Base-by-base conservation (phyloP, 2,888 invertebrate genomes). In the Abscondita cerata region DNA sequence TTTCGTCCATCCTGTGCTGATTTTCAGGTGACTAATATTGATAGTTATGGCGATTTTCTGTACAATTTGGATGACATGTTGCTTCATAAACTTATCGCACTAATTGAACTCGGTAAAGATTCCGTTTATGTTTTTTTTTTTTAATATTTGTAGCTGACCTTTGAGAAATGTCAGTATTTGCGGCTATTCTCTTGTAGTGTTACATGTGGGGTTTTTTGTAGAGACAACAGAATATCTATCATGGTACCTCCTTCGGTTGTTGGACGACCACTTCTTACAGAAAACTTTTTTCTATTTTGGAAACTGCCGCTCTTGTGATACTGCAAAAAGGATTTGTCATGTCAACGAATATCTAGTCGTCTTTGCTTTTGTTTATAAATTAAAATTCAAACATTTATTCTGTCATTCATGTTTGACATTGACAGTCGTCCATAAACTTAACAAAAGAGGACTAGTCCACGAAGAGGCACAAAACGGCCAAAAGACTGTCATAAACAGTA, bases 231-330 rank as follows among this genome's bases (percentile, higher is more conserved):
- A 36, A 52, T 46, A 59, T 59, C 44, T 41, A 59, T 44, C 15
- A 52, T 31, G 9, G 5, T 38, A 41, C 20, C 59, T 59, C 34
- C 52, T 11, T 20, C 12, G 25, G 25, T 41, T 53, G 40, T 52
- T 20, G 44, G 59, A 52, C 52, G 59, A 44, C 44, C 40, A 38
- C 38, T 11, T 13, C 38, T 38, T 4, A n/a, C 38, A 40, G 25
- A 38, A 40, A 59, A 59, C 41, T 52, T 52, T 59, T 52, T 25
- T 18, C 25, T 52, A 59, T 52, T 51, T 59, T 59, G 52, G 41
- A 52, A 59, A 59, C 46, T 31, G 59, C 52, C 41, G 52, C 20
- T 36, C 52, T 20, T 52, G 44, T 52, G 31, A 58, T 33, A 34
- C n/a, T n/a, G n/a, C n/a, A n/a, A n/a, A n/a, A n/a, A n/a, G n/a